Percentiles rank a stretch among this genome's conserved stretches.
phyloP scores from a whole-genome alignment of 1,140 invertebrate species.

The Pachyrhynchus sulphureomaculatus region DNA sequence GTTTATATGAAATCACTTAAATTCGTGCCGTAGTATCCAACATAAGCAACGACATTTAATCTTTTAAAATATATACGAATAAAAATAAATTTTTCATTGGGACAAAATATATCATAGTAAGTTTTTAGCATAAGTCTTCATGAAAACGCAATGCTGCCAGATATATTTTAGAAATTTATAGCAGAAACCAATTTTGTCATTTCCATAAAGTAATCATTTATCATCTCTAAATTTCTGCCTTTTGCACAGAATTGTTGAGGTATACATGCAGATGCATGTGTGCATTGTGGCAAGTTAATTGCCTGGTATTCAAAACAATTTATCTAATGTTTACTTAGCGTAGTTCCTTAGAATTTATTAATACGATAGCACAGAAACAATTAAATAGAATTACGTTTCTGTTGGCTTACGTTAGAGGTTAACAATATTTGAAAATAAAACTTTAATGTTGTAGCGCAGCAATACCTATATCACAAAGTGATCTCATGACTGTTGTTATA shows the following conservation, averaged over 20 bases:
- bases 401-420: no score
- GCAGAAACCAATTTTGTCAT: constrained; percentile 22
- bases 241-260: constrained; percentile 13
- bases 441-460: no score
- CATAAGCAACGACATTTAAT: no score
- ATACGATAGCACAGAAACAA: not conserved
- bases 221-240: constrained; percentile 15
- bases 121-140: constrained; percentile 13
- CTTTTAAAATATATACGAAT: no score
- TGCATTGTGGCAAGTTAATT: constrained; percentile 17
- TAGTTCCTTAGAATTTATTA: constrained; percentile 2
- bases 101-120: constrained; percentile 1
- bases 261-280: constrained; percentile 12
- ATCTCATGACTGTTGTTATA: no score
- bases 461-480: no score
- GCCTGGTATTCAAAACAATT: constrained; percentile 12
- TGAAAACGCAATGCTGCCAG: constrained; percentile 11
- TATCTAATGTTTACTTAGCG: constrained; percentile 2
- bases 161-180: constrained; percentile 9
- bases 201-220: constrained; percentile 21
- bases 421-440: no score
- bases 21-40: no score
- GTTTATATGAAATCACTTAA: no score
- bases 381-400: not conserved
- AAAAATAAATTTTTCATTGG: not conserved